phyloP scores from a whole-genome alignment of 2,113 vertebrate genomes.

The Antechinus stuartii region DNA sequence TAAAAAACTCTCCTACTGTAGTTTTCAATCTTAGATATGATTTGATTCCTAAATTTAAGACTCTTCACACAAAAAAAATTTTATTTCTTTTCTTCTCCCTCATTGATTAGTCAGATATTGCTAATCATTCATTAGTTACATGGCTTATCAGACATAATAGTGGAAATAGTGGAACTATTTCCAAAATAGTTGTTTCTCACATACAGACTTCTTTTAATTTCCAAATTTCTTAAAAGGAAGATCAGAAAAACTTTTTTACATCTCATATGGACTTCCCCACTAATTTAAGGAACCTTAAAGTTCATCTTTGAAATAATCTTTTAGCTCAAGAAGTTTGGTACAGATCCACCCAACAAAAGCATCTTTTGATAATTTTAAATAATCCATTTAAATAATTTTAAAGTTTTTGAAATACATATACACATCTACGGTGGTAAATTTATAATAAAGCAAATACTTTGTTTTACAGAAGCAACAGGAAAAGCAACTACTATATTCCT shows the following conservation, averaged over 20 bases:
- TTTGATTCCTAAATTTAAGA: background rate
- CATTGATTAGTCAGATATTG: background rate
- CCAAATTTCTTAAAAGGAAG: background rate
- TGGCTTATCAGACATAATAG: background rate
- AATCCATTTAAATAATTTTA: background rate
- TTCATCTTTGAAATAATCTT: background rate
- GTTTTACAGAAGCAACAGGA: background rate
- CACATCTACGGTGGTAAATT: background rate
- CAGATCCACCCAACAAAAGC: background rate
- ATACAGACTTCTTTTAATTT: conserved; percentile 34
- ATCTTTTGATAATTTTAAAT: background rate
- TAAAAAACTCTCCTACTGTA: background rate
- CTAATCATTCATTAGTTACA: conserved; percentile 24
- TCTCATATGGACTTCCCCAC: background rate
- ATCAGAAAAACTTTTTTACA: background rate
- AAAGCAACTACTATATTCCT: background rate
- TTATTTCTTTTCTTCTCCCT: conserved; percentile 28
- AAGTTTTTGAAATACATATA: background rate
- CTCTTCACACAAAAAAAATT: conserved; percentile 13
- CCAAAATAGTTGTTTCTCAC: conserved; percentile 46
- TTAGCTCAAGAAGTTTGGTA: background rate
- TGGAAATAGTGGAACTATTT: background rate
- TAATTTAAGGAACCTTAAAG: background rate
- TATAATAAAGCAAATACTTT: background rate
- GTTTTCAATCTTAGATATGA: background rate